Evolutionary conservation across 1,140 invertebrate species (phyloP), one percentile per base, ranked within the genome.

Genomic region (Geopemphigus sp.): DNA sequence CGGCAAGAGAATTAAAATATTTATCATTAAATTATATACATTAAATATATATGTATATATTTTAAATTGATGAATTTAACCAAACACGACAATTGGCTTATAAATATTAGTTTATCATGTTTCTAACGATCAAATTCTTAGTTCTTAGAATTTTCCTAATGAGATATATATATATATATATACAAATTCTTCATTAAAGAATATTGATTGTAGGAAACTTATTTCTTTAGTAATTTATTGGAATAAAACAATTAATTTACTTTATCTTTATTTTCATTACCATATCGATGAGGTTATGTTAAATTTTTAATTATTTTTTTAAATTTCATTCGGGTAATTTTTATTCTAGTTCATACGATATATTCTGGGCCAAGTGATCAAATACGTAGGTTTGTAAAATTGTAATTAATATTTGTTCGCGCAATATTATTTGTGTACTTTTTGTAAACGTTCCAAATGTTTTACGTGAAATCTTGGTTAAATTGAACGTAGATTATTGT

Each of bases 71-170:
- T 32, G 4, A n/a, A 29, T 72, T 32, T 29, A 29, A 54, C 8
- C 0, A 5, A 47, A 39, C 32, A 39, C 26, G 29, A 72, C 26
- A 12, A 72, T 17, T 72, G 26, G 5, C 14, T 54, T 29, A 19
- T 54, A 54, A 53, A 54, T 72, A 72, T 26, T 72, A 8, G 17
- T 10, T 70, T 29, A 14, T 70, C 5, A 53, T 26, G 8, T 54
- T 45, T 54, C 15, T 54, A 72, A n/a, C n/a, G 12, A 72, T 29
- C 4, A 29, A 19, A 53, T 32, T 54, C 29, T 54, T 54, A 17
- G 32, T 72, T 72, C 12, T 72, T 72, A 14, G 24, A 72, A 54
- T 72, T 54, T 72, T 72, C 0, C 3, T 54, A n/a, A 5, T 70
- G 11, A 57, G n/a, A 57, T 57, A 8, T 57, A 22, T 50, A 50